phyloP scores from a whole-genome alignment of 1,140 invertebrate genomes.

The Elymnias hypermnestra region DNA sequence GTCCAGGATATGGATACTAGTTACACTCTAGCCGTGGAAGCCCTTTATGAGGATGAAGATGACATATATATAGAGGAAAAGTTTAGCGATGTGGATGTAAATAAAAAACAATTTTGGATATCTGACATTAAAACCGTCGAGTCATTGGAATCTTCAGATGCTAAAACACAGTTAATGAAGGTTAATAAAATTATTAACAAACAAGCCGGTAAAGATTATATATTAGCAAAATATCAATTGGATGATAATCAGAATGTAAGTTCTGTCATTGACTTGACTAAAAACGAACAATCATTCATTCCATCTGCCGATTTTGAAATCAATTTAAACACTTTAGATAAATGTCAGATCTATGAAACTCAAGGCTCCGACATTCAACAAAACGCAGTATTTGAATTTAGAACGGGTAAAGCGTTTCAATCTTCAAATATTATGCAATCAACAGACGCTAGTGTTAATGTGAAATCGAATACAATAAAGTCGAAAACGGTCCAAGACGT shows the following conservation, averaged over 20 bases:
- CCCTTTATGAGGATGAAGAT: background rate
- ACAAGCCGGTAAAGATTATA: background rate
- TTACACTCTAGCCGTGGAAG: constrained; percentile 1
- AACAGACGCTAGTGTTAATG: background rate
- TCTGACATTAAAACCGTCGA: constrained; percentile 2
- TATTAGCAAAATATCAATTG: background rate
- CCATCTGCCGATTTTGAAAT: constrained; percentile 2
- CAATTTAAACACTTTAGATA: background rate
- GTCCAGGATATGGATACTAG: background rate
- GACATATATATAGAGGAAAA: background rate
- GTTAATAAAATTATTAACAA: background rate
- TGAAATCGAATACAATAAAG: constrained; percentile 1
- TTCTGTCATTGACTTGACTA: background rate
- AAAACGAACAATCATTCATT: background rate
- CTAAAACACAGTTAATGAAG: background rate
- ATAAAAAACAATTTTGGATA: constrained; percentile 3
- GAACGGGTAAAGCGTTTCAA: background rate
- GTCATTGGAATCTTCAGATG: background rate
- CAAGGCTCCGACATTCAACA: background rate
- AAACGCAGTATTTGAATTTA: background rate
- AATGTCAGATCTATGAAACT: background rate
- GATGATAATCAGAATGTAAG: background rate
- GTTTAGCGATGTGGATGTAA: background rate
- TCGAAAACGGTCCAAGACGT: background rate
- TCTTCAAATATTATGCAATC: background rate